A percentile compares a stretch with the other conserved stretches of the same genome.
Conservation (phyloP, 2,113 vertebrate species). For the Pituophis catenifer region DNA sequence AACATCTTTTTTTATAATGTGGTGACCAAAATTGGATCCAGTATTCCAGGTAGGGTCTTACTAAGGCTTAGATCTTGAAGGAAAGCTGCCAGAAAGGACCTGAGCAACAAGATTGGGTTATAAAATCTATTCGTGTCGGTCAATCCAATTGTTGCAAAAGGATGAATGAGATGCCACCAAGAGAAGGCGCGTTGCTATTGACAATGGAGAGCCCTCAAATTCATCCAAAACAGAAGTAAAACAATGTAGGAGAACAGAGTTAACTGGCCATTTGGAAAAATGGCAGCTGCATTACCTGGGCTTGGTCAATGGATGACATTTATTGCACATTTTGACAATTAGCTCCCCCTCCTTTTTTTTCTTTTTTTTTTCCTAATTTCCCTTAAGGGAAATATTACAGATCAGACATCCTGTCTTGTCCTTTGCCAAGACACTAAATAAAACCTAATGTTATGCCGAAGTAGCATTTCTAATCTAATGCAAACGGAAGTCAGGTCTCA, state of each 20-base stretch:
- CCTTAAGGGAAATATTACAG: conserved; percentile 29
- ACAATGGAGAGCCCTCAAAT: background rate
- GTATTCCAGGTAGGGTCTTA: background rate
- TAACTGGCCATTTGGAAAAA: background rate
- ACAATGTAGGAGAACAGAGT: background rate
- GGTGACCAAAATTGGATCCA: background rate
- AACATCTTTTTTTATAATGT: background rate
- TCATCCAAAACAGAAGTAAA: background rate
- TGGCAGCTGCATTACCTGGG: conserved; percentile 37
- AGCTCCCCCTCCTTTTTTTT: background rate
- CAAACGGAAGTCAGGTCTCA: conserved; percentile 1
- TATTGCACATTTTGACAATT: conserved; percentile 23
- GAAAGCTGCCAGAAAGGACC: conserved; percentile 50
- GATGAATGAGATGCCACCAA: background rate
- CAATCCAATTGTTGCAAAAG: background rate
- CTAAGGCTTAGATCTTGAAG: conserved; percentile 33
- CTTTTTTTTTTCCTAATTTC: background rate
- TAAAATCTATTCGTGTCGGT: background rate
- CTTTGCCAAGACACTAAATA: conserved; percentile 44
- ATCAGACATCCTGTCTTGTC: conserved; percentile 45
- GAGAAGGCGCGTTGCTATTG: background rate
- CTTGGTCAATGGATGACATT: conserved; percentile 32
- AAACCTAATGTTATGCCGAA: background rate
- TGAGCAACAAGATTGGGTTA: conserved; percentile 27
- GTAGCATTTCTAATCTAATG: conserved; percentile 23